Base-by-base conservation (phyloP, 2,113 vertebrate genomes). In the Caranx ignobilis region DNA sequence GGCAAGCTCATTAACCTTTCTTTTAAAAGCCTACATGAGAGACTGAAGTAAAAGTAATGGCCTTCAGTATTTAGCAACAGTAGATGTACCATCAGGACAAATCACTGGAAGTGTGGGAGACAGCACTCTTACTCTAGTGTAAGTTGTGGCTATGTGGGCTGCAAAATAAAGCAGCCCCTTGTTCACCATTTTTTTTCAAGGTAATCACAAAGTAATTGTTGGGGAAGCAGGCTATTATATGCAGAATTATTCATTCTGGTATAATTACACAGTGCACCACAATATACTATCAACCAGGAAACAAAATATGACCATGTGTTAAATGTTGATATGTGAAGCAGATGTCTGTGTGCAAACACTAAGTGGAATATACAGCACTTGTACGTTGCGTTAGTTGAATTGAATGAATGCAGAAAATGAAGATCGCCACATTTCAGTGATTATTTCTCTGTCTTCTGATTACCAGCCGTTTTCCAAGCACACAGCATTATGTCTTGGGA, bases 371-470 rank as follows among this genome's bases (percentile, higher is more conserved):
- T 16, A 55, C 18, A 26, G 8, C 16, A 12, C 47, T 56, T 61
- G 0, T 35, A 15, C 31, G 62, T 37, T 5, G 9, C 9, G 5
- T 32, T 16, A 6, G n/a, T 10, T 11, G 37, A 48, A 56, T 8
- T 26, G 37, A 63, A 41, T 13, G n/a, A 63, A 3, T 39, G 54
- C 26, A 48, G 50, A 75, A 32, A 75, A 39, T 37, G 11, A 35
- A 34, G 43, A 55, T 39, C 31, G 57, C 32, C 1, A 6, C 11
- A 31, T 67, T 69, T 56, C 19, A 32, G 43, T 59, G 43, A 69
- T 3, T 2, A 55, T 77, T 71, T 45, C 41, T 37, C 19, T 45
- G 11, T 47, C 31, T 75, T 76, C 35, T 79, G n/a, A 77, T 72
- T 68, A 77, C n/a, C 18, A 37, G 11, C 39, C n/a, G 67, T 63